These are phyloP conservation scores for Mimas tiliae DNA, from an alignment of 2,888 invertebrate genomes.

Conservation along the genomic window DNA sequence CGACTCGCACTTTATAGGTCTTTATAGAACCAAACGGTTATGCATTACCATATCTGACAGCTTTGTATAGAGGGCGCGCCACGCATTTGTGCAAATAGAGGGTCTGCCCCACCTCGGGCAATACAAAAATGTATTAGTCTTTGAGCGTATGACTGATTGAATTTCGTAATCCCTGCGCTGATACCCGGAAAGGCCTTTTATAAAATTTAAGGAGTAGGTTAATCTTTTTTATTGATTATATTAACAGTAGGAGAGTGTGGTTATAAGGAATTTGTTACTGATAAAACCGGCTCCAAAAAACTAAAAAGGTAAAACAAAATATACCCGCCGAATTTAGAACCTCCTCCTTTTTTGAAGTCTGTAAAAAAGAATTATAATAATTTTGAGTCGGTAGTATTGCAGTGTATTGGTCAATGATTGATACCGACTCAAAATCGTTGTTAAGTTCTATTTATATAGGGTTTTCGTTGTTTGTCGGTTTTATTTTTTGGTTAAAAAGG, in stretches of 20 bases:
- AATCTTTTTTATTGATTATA: background rate
- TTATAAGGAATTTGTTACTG: background rate
- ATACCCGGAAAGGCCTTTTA: background rate
- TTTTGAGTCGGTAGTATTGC: no score
- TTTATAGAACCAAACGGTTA: slow-evolving; percentile 1
- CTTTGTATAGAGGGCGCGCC: slow-evolving; percentile 35
- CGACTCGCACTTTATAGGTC: background rate
- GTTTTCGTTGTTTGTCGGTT: no score
- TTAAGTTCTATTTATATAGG: no score
- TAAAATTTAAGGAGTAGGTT: slow-evolving; percentile 8
- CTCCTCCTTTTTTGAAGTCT: no score
- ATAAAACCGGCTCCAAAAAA: no score
- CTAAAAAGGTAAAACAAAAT: no score
- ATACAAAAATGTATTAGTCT: slow-evolving; percentile 49
- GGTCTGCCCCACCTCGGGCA: slow-evolving; percentile 40
- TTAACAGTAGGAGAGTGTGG: background rate
- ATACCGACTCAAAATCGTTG: no score
- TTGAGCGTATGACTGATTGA: slow-evolving; percentile 50
- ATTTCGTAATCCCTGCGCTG: slow-evolving; percentile 23
- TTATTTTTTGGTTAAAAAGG: no score
- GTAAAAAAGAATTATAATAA: no score
- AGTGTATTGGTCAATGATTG: no score
- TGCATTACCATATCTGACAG: slow-evolving; percentile 35
- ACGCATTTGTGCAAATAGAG: slow-evolving; percentile 41
- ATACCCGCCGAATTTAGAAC: no score